These are phyloP conservation scores for Parauchenoglanis punctatus DNA, from an alignment of 2,797 vertebrate genomes.

Conservation along the genomic window DNA sequence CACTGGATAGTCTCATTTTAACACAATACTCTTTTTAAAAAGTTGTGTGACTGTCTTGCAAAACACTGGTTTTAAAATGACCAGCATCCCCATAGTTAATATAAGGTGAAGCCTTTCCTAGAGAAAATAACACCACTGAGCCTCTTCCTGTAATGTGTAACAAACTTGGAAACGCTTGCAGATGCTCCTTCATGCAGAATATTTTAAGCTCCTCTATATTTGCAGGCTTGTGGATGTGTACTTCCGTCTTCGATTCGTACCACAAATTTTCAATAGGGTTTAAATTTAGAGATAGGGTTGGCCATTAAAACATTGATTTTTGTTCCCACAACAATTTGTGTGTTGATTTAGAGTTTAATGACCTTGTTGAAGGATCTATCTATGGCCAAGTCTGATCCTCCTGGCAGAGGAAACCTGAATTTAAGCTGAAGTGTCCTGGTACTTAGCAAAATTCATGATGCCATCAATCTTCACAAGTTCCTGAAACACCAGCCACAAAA, in stretches of 20 bases:
- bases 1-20: not conserved
- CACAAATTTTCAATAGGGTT: not conserved
- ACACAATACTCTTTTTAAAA: not conserved
- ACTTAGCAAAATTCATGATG: conserved; percentile 10
- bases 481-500: conserved; percentile 8
- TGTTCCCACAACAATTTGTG: not conserved
- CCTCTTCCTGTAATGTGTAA: not conserved
- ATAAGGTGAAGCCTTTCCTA: too few relatives aligned
- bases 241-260: not conserved
- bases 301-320: not conserved
- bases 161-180: not conserved
- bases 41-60: not conserved
- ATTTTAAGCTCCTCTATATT: not conserved
- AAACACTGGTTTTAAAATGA: not conserved
- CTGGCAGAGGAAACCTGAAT: not conserved
- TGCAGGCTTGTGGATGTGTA: conserved; percentile 4
- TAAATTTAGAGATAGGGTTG: not conserved
- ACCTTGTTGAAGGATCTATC: not conserved
- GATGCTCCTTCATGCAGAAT: not conserved
- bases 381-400: not conserved
- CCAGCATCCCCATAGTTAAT: not conserved
- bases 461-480: not conserved
- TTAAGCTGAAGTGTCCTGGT: not conserved
- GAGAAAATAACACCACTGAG: not conserved
- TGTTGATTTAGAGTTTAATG: not conserved